phyloP scores from a whole-genome alignment of 1,140 invertebrate genomes.

The Mya arenaria region DNA sequence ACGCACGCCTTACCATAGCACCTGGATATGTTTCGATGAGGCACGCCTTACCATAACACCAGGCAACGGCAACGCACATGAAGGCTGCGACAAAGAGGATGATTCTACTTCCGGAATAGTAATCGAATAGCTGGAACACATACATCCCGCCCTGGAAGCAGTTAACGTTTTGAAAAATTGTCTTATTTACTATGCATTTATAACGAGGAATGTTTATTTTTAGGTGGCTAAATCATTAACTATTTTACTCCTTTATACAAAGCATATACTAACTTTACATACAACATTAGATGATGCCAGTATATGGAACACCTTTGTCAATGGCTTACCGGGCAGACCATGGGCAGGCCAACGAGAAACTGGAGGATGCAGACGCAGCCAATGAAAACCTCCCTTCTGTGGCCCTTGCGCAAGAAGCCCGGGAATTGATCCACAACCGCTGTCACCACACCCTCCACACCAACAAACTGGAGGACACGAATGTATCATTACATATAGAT shows the following conservation, averaged over 20 bases:
- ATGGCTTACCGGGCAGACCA: slow-evolving; percentile 88
- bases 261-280: too few species aligned
- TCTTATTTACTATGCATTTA: too few species aligned
- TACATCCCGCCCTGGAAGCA: slow-evolving; percentile 86
- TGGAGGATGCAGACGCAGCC: slow-evolving; percentile 84
- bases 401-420: slow-evolving; percentile 79
- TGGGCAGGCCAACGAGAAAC: slow-evolving; percentile 86
- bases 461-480: slow-evolving; percentile 86
- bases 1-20: too few species aligned
- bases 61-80: slow-evolving; percentile 87
- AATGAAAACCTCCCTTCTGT: slow-evolving; percentile 85
- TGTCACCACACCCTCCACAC: slow-evolving; percentile 90
- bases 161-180: too few species aligned
- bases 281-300: too few species aligned
- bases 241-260: too few species aligned
- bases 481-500: too few species aligned
- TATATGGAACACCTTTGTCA: too few species aligned
- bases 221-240: too few species aligned
- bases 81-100: slow-evolving; percentile 87
- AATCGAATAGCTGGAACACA: slow-evolving; percentile 88
- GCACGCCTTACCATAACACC: slow-evolving; percentile 89
- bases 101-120: slow-evolving; percentile 87
- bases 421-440: slow-evolving; percentile 89
- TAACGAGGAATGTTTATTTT: too few species aligned
- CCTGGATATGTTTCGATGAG: too few species aligned